A percentile compares a stretch with the other conserved stretches of the same genome.
Evolutionary conservation across 2,113 vertebrate genomes (phyloP).

Genomic region (Hyperoodon ampullatus): DNA sequence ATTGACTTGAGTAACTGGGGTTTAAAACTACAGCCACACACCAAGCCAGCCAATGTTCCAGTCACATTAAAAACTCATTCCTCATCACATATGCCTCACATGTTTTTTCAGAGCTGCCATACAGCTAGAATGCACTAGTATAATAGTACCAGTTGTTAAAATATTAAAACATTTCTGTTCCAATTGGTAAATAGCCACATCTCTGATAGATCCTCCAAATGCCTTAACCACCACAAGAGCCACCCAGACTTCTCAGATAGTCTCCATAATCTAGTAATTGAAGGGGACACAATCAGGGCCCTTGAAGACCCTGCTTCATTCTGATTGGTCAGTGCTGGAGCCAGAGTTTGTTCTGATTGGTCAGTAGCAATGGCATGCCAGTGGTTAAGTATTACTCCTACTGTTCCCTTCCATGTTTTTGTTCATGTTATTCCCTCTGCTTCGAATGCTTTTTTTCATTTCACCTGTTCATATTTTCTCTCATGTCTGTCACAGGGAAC

Average conservation of each 20-base stretch:
- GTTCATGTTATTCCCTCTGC: not conserved
- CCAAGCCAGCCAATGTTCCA: not conserved
- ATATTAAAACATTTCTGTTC: constrained; percentile 1
- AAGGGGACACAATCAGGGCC: not conserved
- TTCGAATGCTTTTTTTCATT: not conserved
- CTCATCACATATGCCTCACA: not conserved
- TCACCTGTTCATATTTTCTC: not conserved
- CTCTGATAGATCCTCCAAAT: not conserved
- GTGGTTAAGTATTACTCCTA: not conserved
- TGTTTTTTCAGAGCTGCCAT: not conserved
- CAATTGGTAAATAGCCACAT: not conserved
- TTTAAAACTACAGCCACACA: not conserved
- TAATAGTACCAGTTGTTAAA: constrained; percentile 13
- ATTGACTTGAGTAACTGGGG: not conserved
- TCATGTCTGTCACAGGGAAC: not conserved
- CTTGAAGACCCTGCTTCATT: not conserved
- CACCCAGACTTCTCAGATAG: not conserved
- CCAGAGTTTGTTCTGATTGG: not conserved
- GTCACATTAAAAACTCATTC: not conserved
- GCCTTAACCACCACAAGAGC: not conserved
- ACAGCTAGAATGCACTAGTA: not conserved
- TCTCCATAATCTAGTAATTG: not conserved
- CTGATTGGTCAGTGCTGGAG: not conserved
- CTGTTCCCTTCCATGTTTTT: not conserved
- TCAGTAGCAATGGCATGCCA: not conserved